Percentiles rank a stretch among this genome's conserved stretches.
Evolutionary conservation across 2,888 invertebrate species (phyloP).

Genomic region (Sphinx pinastri): DNA sequence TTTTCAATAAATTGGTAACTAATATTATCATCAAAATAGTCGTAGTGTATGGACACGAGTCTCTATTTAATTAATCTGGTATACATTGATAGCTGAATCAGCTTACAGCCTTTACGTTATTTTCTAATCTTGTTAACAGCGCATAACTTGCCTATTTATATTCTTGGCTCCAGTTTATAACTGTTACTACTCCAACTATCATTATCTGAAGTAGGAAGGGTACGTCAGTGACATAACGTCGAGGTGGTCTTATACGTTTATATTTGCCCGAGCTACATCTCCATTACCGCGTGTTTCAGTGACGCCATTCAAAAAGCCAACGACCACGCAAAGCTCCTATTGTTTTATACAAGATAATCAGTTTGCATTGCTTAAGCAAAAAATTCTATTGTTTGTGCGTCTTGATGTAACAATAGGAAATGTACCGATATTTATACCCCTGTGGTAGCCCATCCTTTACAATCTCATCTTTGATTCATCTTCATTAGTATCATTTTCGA

Average conservation of each 20-base stretch:
- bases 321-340: slow-evolving; percentile 9
- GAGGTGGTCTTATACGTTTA: not conserved
- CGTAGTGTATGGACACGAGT: too few species aligned
- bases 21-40: too few species aligned
- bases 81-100: not conserved
- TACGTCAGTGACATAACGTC: not conserved
- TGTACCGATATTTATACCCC: slow-evolving; percentile 28
- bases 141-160: not conserved
- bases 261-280: not conserved
- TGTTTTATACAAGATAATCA: slow-evolving; percentile 17
- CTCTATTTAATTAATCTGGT: not conserved
- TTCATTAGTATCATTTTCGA: not conserved
- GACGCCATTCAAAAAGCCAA: slow-evolving; percentile 12
- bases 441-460: slow-evolving; percentile 9
- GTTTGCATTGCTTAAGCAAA: slow-evolving; percentile 13
- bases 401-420: slow-evolving; percentile 23
- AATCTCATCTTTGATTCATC: slow-evolving; percentile 1
- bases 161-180: not conserved
- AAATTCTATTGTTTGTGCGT: slow-evolving; percentile 24
- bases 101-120: not conserved
- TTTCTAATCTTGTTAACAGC: not conserved
- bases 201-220: not conserved
- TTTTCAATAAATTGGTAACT: too few species aligned
- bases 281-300: slow-evolving; percentile 6
- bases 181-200: not conserved